Evolutionary conservation across 2,797 vertebrate species (phyloP).

Genomic region (Schizopygopsis pylzovi): DNA sequence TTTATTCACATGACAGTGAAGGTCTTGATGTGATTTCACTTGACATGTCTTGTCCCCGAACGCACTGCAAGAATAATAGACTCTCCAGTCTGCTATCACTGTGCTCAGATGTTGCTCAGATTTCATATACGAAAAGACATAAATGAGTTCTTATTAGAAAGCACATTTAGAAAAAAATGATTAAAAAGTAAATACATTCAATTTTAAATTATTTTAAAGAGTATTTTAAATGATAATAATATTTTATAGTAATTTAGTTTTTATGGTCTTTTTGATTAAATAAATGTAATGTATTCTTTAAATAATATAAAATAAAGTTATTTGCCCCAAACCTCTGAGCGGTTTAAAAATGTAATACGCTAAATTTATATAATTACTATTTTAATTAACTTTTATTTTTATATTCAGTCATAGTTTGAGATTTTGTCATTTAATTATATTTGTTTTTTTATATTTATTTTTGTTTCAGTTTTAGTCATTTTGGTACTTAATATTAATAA

Average conservation of each 20-base stretch:
- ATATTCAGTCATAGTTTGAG: too few species aligned
- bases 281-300: neutral
- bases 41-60: constrained; percentile 9
- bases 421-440: too few species aligned
- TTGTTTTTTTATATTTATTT: too few species aligned
- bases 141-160: neutral
- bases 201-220: neutral
- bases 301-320: neutral
- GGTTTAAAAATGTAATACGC: too few species aligned
- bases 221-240: neutral
- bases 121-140: neutral
- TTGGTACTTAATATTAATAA: too few species aligned
- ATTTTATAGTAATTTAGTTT: neutral
- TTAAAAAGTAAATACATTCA: neutral
- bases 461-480: too few species aligned
- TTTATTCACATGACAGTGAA: constrained; percentile 1
- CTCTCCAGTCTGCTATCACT: neutral
- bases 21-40: constrained; percentile 31
- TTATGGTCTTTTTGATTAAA: neutral
- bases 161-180: neutral
- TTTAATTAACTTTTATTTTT: too few species aligned
- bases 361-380: too few species aligned
- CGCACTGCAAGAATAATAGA: constrained; percentile 20
- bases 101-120: neutral
- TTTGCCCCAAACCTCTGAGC: too few species aligned